A percentile compares a stretch with the other conserved stretches of the same genome.
phyloP scores from a whole-genome alignment of 2,888 invertebrate species.

The Heliconius erato region DNA sequence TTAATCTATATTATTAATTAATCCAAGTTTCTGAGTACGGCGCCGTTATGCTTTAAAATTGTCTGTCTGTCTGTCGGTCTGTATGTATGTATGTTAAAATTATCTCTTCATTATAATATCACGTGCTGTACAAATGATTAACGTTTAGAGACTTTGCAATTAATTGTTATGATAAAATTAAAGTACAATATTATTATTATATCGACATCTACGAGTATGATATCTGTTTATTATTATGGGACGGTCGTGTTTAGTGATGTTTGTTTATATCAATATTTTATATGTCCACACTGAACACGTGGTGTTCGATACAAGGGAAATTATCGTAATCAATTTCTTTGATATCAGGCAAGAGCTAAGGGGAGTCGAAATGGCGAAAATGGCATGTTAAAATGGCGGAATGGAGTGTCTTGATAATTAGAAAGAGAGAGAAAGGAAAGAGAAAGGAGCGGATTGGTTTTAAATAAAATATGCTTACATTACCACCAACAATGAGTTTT shows the following conservation, averaged over 20 bases:
- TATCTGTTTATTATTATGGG: not conserved
- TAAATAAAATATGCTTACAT: too few relatives aligned
- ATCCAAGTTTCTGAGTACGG: not conserved
- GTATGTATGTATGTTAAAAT: not conserved
- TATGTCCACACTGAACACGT: not conserved
- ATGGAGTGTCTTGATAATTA: too few relatives aligned
- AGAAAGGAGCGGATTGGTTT: too few relatives aligned
- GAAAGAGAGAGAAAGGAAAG: too few relatives aligned
- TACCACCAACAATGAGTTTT: too few relatives aligned
- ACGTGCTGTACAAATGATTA: slow-evolving; percentile 33
- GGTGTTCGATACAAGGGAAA: slow-evolving; percentile 3
- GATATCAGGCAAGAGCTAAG: not conserved
- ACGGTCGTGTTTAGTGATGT: not conserved
- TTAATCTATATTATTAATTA: not conserved
- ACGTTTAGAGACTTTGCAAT: slow-evolving; percentile 28
- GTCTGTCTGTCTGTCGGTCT: not conserved
- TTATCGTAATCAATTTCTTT: not conserved
- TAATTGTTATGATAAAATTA: slow-evolving; percentile 32
- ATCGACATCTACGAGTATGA: slow-evolving; percentile 14
- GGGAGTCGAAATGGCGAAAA: not conserved
- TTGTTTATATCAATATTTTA: not conserved
- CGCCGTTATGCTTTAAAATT: slow-evolving; percentile 12
- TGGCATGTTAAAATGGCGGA: too few relatives aligned
- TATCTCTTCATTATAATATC: slow-evolving; percentile 17
- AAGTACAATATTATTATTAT: slow-evolving; percentile 36